These are phyloP conservation scores for Rhamphomyia laevipes DNA, from an alignment of 2,888 invertebrate species.

Conservation along the genomic window DNA sequence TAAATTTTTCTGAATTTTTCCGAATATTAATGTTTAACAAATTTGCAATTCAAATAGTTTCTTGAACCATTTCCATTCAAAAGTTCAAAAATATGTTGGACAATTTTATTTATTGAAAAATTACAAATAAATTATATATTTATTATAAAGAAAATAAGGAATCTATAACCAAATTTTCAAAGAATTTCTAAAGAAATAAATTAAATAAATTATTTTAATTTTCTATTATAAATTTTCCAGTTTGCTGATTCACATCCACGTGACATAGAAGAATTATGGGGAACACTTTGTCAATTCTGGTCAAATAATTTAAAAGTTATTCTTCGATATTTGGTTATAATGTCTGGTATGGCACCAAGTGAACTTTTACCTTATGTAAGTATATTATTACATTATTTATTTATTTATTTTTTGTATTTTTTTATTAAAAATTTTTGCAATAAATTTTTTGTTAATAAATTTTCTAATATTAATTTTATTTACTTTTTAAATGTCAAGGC, in stretches of 20 bases:
- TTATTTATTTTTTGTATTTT: too few species aligned
- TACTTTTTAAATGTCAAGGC: conserved; percentile 63
- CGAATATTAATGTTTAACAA: too few species aligned
- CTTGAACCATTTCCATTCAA: too few species aligned
- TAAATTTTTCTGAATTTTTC: too few species aligned
- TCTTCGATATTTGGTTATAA: conserved; percentile 88
- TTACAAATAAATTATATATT: too few species aligned
- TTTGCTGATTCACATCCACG: conserved; percentile 93
- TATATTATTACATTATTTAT: conserved; percentile 17
- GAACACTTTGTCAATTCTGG: conserved; percentile 89
- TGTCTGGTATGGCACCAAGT: conserved; percentile 94
- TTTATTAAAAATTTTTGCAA: too few species aligned
- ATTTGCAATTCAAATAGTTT: too few species aligned
- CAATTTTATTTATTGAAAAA: too few species aligned
- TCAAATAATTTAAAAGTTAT: conserved; percentile 95
- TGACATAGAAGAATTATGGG: conserved; percentile 94
- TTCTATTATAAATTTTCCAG: conserved; percentile 39
- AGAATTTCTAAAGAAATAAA: not conserved
- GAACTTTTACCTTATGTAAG: conserved; percentile 85
- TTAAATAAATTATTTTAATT: not conserved
- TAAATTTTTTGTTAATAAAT: not conserved
- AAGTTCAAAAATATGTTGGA: too few species aligned
- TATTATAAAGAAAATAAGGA: too few species aligned
- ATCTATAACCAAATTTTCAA: not conserved
- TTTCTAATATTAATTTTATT: too few species aligned